Evolutionary conservation across 2,888 invertebrate genomes (phyloP), one percentile per base, ranked within the genome.

Genomic region (Agrypnus murinus): DNA sequence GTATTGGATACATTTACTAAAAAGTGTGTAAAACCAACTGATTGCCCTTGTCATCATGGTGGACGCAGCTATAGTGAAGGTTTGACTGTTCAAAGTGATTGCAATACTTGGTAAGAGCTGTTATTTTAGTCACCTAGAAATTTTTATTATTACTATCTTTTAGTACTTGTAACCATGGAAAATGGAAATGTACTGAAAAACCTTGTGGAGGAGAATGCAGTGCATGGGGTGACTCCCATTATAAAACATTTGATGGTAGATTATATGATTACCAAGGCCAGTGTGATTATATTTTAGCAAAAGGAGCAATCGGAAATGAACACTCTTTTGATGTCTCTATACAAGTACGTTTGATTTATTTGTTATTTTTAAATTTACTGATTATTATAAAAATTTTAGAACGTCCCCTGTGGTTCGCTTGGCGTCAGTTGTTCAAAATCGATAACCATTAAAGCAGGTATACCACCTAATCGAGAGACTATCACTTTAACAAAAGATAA

Each of bases 171-270:
- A 88, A 89, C 76, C 87, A 89, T 58, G 95, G 95, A 15, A 91
- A 90, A 80, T 97, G 97, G 97, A 86, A 89, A 10, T 97, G 97
- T 81, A 91, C 92, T 0, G 86, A 89, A 15, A 88, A 91, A 60
- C 88, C 88, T 40, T 96, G 96, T 80, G 90, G 93, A 0, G 93
- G 93, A 0, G 89, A 92, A 1, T 97, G 97, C 82, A 89, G 91
- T 12, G 92, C 94, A 0, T 96, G 95, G 94, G 97, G 97, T 1
- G 96, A 96, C 83, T 95, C 96, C 0, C 97, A 97, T 85, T 92
- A 94, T 81, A 90, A 90, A 78, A 95, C 95, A 0, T 97, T 95
- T 84, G 97, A 97, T 85, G 94, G 93, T 0, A 84, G 82, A 76
- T 88, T 90, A 65, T 97, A 90, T 82, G 95, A 96, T 82, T 96